phyloP scores from a whole-genome alignment of 2,797 vertebrate species.

The Lepilemur septentrionalis region DNA sequence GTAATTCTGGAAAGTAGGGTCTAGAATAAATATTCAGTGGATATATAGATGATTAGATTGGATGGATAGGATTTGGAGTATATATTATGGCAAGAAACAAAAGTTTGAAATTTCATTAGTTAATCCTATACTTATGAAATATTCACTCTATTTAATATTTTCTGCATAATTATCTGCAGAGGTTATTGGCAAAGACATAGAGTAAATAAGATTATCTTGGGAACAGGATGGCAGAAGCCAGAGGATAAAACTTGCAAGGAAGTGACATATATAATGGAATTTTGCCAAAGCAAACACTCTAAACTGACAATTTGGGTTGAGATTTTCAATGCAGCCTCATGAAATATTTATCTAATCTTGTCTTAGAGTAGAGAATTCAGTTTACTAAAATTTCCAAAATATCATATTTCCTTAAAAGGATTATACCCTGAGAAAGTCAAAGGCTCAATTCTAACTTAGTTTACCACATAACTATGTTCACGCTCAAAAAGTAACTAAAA shows the following conservation, averaged over 20 bases:
- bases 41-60: not conserved
- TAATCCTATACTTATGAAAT: not conserved
- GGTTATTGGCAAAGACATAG: not conserved
- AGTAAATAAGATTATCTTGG: not conserved
- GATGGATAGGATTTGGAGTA: not conserved
- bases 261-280: not conserved
- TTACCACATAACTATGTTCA: not conserved
- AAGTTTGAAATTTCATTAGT: not conserved
- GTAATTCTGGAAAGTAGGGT: not conserved
- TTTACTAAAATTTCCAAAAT: constrained; percentile 8
- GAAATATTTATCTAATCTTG: not conserved
- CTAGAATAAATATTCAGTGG: not conserved
- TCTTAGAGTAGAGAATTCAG: not conserved
- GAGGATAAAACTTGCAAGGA: not conserved
- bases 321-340: not conserved
- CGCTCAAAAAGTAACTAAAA: not conserved
- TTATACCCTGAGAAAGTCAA: not conserved
- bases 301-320: not conserved
- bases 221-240: not conserved
- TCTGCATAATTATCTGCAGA: not conserved
- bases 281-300: not conserved
- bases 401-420: not conserved
- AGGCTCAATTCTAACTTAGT: not conserved
- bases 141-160: not conserved
- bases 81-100: not conserved